A percentile compares a stretch with the other conserved stretches of the same genome.
Conservation (phyloP, 2,797 vertebrate genomes). For the Sebastes ruberrimus region DNA sequence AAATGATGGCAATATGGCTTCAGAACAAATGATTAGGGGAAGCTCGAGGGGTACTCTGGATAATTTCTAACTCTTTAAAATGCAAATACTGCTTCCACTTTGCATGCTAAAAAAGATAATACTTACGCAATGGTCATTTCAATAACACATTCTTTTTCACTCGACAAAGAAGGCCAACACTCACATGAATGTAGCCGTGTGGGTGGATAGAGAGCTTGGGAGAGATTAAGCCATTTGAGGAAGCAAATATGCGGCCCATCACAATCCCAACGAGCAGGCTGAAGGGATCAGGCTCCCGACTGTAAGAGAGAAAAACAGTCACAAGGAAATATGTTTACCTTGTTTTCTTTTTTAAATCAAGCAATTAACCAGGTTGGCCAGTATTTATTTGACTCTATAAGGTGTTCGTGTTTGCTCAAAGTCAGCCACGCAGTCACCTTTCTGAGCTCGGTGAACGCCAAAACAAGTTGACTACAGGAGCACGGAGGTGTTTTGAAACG, state of each 20-base stretch:
- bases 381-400: conserved; percentile 31
- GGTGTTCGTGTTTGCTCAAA: conserved; percentile 46
- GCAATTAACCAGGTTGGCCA: background rate
- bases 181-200: conserved; percentile 41
- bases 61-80: conserved; percentile 65
- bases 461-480: conserved; percentile 55
- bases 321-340: conserved; percentile 46
- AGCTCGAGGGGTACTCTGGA: conserved; percentile 48
- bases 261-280: conserved; percentile 23
- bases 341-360: background rate
- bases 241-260: conserved; percentile 24
- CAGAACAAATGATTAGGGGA: conserved; percentile 27
- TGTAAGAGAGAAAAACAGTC: conserved; percentile 31
- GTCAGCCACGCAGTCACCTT: conserved; percentile 53
- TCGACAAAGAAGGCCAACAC: conserved; percentile 43
- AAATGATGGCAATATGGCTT: conserved; percentile 42
- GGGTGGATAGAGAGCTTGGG: conserved; percentile 50
- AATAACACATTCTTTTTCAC: conserved; percentile 63
- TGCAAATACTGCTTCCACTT: conserved; percentile 62
- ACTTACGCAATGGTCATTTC: conserved; percentile 67
- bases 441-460: conserved; percentile 29
- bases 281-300: conserved; percentile 8
- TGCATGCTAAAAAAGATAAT: conserved; percentile 50
- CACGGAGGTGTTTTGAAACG: conserved; percentile 37
- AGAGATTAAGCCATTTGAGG: conserved; percentile 42